Evolutionary conservation across 1,140 invertebrate genomes (phyloP).

Genomic region (Bombus haemorrhoidalis): DNA sequence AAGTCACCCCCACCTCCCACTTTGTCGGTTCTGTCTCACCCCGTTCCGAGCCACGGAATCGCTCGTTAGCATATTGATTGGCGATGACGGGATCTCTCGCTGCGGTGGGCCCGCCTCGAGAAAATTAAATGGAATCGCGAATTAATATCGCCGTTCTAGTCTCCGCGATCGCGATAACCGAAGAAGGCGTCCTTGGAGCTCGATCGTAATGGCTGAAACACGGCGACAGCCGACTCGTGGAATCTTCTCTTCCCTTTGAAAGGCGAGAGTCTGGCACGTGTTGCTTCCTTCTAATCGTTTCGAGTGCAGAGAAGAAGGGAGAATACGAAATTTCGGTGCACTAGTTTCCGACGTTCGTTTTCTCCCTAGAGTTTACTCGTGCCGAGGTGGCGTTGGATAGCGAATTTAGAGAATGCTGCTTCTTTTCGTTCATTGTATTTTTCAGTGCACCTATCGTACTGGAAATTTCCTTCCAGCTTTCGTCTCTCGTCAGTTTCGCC

Average conservation of each 20-base stretch:
- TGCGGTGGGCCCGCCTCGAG: constrained; percentile 58
- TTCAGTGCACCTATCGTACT: background rate
- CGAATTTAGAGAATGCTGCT: background rate
- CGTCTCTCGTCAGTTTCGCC: background rate
- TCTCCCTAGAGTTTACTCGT: background rate
- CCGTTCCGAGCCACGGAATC: constrained; percentile 62
- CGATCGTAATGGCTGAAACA: background rate
- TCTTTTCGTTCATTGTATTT: background rate
- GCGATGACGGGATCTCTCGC: constrained; percentile 77
- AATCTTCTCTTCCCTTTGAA: background rate
- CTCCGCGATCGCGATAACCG: constrained; percentile 16
- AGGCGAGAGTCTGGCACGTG: background rate
- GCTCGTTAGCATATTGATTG: constrained; percentile 82
- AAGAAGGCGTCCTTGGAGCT: background rate
- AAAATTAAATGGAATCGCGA: constrained; percentile 75
- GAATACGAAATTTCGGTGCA: background rate
- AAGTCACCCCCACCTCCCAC: constrained; percentile 25
- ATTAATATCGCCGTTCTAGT: constrained; percentile 69
- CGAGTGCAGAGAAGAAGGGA: no score
- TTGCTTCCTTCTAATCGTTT: background rate
- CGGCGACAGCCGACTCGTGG: background rate
- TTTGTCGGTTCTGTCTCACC: constrained; percentile 34
- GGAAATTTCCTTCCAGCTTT: background rate
- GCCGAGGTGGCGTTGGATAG: background rate
- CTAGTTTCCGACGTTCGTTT: background rate